Base-by-base conservation (phyloP, 2,113 vertebrate genomes). In the Cynocephalus volans region DNA sequence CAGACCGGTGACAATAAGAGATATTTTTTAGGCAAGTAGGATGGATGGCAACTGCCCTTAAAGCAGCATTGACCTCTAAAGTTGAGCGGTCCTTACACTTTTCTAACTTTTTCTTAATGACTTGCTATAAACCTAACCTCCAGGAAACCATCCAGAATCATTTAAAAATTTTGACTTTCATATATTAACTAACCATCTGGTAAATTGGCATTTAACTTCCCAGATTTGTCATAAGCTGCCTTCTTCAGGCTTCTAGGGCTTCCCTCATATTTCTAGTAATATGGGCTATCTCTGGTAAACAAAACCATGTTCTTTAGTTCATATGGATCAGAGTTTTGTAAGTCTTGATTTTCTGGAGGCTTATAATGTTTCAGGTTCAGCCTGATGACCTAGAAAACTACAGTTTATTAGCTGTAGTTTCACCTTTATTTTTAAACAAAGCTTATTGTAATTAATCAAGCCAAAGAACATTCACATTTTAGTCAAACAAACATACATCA, bases 401-500 rank as follows among this genome's bases (percentile, higher is more conserved):
- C 17, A 58, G 21, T 77, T 93, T 64, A 54, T 24, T 50, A 76
- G 31, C n/a, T 72, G 23, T 11, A 72, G 60, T 79, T 90, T 95
- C 84, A 72, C 21, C 14, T 95, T 93, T 75, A 69, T 72, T 94
- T 95, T 73, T 26, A 95, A 91, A 88, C 62, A 80, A 73, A 62
- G 13, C 26, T 88, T 69, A 56, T 6, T 50, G 24, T 76, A 26
- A n/a, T 69, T 88, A 91, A 48, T 65, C 26, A 93, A 92, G 15
- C 10, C 76, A 96, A 93, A 58, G n/a, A 87, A 67, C 79, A 64
- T 75, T 93, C 64, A 85, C 36, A 73, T 67, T 58, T 80, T 54
- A 62, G 60, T 67, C 17, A 87, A 91, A 70, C 56, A 90, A 80
- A 88, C 73, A 87, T 58, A 73, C 31, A 70, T 87, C 31, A 50